Base-by-base conservation (phyloP, 2,113 vertebrate species). In the Nestor notabilis region DNA sequence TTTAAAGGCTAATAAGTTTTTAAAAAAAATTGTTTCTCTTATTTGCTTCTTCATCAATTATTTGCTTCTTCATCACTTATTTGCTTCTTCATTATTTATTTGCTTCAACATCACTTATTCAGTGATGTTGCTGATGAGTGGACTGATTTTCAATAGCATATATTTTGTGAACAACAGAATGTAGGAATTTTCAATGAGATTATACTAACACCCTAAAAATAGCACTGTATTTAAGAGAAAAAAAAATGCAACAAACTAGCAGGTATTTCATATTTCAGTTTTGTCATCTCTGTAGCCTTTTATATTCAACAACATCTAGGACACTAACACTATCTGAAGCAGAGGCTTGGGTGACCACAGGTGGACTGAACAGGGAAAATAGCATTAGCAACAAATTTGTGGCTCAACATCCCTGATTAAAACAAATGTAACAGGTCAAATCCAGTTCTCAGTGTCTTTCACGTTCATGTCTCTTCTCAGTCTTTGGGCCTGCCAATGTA, bases 401-500 rank as follows among this genome's bases (percentile, higher is more conserved):
- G 8, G 25, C 7, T 56, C 23, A 33, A 17, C 11, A 31, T 44
- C 15, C 63, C 37, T 77, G 17, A 76, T 39, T 61, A 71, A 87
- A 76, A 37, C 3, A 56, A 47, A 27, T 5, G 8, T 39, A 44
- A 52, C 6, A 3, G 4, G 8, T 14, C 29, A 72, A 8, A 28
- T 41, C 27, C 53, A 7, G 10, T 11, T 56, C 63, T 43, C 20
- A 46, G 3, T 18, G 6, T 74, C 44, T 39, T 66, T 10, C 10
- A 58, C 8, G 52, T 79, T 33, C 13, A 15, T 74, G 23, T 37
- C 5, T 11, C 20, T 71, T 56, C 14, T 31, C 1, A 55, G 15
- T 17, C 11, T 31, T 33, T 47, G 2, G 9, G 11, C 44, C 20
- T 74, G 17, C 4, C 1, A 6, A 12, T 2, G 3, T 16, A 52